phyloP scores from a whole-genome alignment of 2,113 vertebrate genomes.

The Apodemus speciosus region DNA sequence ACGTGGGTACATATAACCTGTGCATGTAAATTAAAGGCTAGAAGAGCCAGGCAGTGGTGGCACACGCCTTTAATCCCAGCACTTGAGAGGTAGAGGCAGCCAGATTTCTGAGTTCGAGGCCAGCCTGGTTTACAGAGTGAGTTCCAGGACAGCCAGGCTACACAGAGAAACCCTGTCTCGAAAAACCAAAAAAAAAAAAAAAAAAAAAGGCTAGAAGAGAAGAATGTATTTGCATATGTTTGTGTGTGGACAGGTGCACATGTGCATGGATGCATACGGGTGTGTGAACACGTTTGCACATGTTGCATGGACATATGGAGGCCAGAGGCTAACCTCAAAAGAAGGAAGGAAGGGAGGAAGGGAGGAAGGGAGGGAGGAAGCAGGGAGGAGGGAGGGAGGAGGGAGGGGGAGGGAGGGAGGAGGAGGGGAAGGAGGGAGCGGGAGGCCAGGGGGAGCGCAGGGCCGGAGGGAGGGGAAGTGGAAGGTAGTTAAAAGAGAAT shows the following conservation, averaged over 20 bases:
- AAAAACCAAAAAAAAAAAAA: too few relatives aligned
- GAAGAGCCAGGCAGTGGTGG: too few relatives aligned
- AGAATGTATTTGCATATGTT: background rate
- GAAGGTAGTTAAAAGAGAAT: background rate
- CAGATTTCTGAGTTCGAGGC: too few relatives aligned
- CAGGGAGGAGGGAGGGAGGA: too few relatives aligned
- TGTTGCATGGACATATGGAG: background rate
- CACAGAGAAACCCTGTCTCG: too few relatives aligned
- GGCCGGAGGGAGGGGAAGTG: background rate
- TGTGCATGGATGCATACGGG: background rate
- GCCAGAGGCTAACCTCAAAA: background rate
- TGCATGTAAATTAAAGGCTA: background rate
- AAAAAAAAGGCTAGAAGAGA: background rate
- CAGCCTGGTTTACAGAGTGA: too few relatives aligned
- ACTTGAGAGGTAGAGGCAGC: too few relatives aligned
- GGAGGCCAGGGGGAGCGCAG: too few relatives aligned
- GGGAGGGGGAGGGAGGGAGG: too few relatives aligned
- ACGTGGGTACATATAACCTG: background rate
- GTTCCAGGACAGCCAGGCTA: too few relatives aligned
- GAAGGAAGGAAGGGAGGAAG: background rate
- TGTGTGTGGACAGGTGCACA: background rate
- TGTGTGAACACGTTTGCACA: background rate
- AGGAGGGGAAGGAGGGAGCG: background rate
- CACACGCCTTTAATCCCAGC: too few relatives aligned
- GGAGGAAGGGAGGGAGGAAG: background rate